These are phyloP conservation scores for Pocota personata DNA, from an alignment of 2,888 invertebrate species.

Conservation along the genomic window DNA sequence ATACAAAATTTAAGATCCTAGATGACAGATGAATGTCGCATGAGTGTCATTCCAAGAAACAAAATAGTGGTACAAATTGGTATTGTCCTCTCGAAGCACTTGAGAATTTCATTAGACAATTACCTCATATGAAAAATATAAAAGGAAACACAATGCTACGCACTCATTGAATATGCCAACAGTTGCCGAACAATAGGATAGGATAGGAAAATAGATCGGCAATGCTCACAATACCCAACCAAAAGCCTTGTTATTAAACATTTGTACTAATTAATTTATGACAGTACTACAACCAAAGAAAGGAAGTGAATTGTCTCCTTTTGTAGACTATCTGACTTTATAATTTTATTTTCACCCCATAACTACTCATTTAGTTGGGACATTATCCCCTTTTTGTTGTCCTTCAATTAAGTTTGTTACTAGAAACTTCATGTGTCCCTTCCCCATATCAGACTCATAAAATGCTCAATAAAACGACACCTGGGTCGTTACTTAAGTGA, in stretches of 20 bases:
- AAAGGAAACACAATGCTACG: too few relatives aligned
- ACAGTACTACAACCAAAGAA: not conserved
- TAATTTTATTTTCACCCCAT: conserved; percentile 17
- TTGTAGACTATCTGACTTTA: conserved; percentile 24
- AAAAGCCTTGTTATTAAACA: conserved; percentile 2
- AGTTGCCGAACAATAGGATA: too few relatives aligned
- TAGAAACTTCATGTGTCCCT: conserved; percentile 13
- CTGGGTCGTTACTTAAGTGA: conserved; percentile 47
- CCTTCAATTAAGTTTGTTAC: conserved; percentile 40
- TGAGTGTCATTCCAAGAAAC: too few relatives aligned
- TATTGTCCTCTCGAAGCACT: too few relatives aligned
- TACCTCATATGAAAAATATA: too few relatives aligned
- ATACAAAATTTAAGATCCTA: too few relatives aligned
- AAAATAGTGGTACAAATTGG: too few relatives aligned
- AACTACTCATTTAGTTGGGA: conserved; percentile 32
- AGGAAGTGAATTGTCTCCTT: not conserved
- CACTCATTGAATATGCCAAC: too few relatives aligned
- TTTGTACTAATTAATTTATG: conserved; percentile 5
- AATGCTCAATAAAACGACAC: conserved; percentile 53
- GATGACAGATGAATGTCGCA: too few relatives aligned
- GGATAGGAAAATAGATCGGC: too few relatives aligned
- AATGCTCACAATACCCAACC: too few relatives aligned
- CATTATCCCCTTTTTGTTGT: conserved; percentile 30
- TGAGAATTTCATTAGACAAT: too few relatives aligned
- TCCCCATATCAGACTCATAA: conserved; percentile 12